Conservation (phyloP, 2,888 invertebrate species). For the Aleiodes testaceus region DNA sequence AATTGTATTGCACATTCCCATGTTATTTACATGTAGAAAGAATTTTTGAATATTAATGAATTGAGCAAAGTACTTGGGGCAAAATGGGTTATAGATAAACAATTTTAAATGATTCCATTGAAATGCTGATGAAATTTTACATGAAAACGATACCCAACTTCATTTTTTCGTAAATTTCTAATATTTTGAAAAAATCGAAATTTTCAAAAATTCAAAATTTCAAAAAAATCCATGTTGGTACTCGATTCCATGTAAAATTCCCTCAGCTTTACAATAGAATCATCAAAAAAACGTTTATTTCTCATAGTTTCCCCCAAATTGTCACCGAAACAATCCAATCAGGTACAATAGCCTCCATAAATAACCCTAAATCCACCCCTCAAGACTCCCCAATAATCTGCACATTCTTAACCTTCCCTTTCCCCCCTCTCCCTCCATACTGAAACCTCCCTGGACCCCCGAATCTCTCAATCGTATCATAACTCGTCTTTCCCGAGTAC, state of each 20-base stretch:
- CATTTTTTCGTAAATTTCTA: too few species aligned
- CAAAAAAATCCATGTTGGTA: too few species aligned
- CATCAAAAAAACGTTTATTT: too few species aligned
- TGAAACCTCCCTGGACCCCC: constrained; percentile 28
- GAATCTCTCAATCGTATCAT: constrained; percentile 46
- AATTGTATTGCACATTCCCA: constrained; percentile 23
- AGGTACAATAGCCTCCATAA: constrained; percentile 37
- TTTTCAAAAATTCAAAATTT: not conserved
- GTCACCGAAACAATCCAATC: too few species aligned
- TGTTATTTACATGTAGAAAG: constrained; percentile 20
- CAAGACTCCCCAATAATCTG: constrained; percentile 64
- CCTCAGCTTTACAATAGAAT: not conserved
- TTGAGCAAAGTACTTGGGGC: too few species aligned
- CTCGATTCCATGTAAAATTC: not conserved
- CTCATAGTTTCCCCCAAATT: too few species aligned
- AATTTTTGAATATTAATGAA: not conserved
- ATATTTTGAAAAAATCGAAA: too few species aligned
- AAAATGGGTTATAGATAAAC: too few species aligned
- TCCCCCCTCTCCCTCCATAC: constrained; percentile 48
- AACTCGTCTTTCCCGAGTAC: constrained; percentile 46
- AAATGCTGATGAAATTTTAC: too few species aligned
- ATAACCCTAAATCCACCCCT: not conserved
- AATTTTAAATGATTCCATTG: too few species aligned
- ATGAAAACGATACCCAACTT: too few species aligned
- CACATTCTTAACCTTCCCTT: constrained; percentile 66